These are phyloP conservation scores for Australoheros facetus DNA, from an alignment of 2,797 vertebrate genomes.

Conservation along the genomic window DNA sequence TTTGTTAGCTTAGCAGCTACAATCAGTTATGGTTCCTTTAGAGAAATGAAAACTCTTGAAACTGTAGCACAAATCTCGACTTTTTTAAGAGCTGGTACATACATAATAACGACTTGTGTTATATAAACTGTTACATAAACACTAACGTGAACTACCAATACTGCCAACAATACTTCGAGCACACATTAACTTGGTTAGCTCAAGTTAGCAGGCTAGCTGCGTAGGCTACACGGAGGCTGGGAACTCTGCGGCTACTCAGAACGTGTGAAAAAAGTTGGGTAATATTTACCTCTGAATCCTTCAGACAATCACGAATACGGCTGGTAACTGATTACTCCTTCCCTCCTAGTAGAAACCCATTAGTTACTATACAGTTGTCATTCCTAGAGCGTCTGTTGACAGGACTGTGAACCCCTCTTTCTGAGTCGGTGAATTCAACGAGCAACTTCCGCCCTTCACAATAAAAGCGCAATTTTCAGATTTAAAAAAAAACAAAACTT, in stretches of 20 bases:
- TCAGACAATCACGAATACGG: background rate
- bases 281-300: conserved; percentile 47
- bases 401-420: background rate
- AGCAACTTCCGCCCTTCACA: conserved; percentile 42
- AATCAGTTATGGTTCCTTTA: background rate
- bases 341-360: background rate
- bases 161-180: background rate
- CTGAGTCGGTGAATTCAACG: background rate
- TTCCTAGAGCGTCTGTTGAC: background rate
- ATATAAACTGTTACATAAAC: background rate
- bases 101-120: fast-evolving
- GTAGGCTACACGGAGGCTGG: background rate
- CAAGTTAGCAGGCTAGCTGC: conserved; percentile 36
- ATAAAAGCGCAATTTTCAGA: conserved; percentile 31
- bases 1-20: conserved; percentile 27
- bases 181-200: conserved; percentile 8
- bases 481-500: background rate
- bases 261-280: conserved; percentile 33
- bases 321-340: background rate
- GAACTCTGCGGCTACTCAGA: background rate
- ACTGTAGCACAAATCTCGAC: background rate
- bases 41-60: background rate
- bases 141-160: fast-evolving
- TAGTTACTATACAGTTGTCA: background rate
- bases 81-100: background rate